Percentiles rank a stretch among this genome's conserved stretches.
Evolutionary conservation across 2,888 invertebrate genomes (phyloP).

Genomic region (Rotaria sp.): DNA sequence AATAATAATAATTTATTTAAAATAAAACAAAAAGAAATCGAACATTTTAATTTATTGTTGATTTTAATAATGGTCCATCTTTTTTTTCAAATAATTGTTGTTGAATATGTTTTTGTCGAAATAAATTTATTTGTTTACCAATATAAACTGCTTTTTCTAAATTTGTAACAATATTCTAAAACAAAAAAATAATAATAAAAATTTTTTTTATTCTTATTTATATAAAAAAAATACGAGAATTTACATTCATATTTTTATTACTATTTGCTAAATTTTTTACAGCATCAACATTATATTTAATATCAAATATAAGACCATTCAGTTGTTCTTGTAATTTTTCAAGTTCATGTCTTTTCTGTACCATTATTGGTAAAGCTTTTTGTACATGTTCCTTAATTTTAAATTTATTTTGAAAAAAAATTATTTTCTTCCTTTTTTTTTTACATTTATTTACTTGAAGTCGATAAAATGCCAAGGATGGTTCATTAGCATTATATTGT

Average conservation of each 20-base stretch:
- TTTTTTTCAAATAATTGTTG: conserved; percentile 15
- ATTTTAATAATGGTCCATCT: background rate
- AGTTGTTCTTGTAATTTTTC: background rate
- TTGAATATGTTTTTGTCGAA: conserved; percentile 22
- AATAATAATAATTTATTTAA: background rate
- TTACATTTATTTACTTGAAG: conserved; percentile 30
- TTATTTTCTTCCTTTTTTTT: too few relatives aligned
- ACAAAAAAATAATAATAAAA: background rate
- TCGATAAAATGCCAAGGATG: conserved; percentile 35
- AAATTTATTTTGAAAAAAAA: background rate
- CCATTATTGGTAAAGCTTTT: conserved; percentile 23
- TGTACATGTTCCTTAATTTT: conserved; percentile 34
- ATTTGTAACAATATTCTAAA: background rate
- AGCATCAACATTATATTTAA: conserved; percentile 38
- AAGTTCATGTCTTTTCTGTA: conserved; percentile 27
- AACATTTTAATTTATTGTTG: background rate
- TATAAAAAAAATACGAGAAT: background rate
- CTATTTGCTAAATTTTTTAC: conserved; percentile 23
- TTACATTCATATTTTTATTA: conserved; percentile 5
- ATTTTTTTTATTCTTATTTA: background rate
- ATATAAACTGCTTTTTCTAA: background rate
- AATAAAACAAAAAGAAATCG: too few relatives aligned
- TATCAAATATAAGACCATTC: conserved; percentile 32
- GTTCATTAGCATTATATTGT: conserved; percentile 35
- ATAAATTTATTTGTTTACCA: background rate